These are phyloP conservation scores for Alitta virens DNA, from an alignment of 2,888 invertebrate species.

Conservation along the genomic window DNA sequence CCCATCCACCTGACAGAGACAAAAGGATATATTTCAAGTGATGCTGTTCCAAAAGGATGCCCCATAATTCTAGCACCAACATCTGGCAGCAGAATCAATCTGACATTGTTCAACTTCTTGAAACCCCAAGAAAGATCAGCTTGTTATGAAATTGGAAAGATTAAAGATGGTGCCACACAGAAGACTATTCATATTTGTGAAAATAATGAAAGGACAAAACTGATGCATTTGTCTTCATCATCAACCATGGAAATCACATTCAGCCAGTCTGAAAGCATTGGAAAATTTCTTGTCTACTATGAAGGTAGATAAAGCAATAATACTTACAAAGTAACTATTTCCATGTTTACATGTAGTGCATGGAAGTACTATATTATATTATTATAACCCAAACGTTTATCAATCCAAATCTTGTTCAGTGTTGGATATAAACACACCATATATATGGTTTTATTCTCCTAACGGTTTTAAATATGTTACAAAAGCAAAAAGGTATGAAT, in stretches of 20 bases:
- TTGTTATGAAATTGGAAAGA: constrained; percentile 9
- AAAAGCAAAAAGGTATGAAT: no score
- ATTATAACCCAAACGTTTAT: no score
- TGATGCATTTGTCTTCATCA: constrained; percentile 7
- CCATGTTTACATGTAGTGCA: no score
- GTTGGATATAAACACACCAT: no score
- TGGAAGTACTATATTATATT: no score
- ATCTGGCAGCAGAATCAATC: neutral
- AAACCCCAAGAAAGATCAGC: neutral
- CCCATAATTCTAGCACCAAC: neutral
- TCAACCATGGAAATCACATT: constrained; percentile 10
- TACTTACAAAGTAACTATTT: no score
- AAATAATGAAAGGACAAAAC: neutral
- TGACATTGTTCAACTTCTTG: constrained; percentile 8
- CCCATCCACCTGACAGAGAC: no score
- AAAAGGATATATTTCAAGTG: no score
- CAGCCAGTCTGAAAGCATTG: neutral
- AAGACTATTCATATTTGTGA: constrained; percentile 9
- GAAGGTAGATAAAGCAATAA: constrained; percentile 19
- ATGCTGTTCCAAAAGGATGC: neutral
- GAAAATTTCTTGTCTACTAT: constrained; percentile 17
- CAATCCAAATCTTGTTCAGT: no score
- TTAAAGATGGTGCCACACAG: neutral
- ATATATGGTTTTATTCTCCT: no score
- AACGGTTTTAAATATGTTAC: no score